phyloP scores from a whole-genome alignment of 2,888 invertebrate genomes.

The Tetrapedia diversipes region DNA sequence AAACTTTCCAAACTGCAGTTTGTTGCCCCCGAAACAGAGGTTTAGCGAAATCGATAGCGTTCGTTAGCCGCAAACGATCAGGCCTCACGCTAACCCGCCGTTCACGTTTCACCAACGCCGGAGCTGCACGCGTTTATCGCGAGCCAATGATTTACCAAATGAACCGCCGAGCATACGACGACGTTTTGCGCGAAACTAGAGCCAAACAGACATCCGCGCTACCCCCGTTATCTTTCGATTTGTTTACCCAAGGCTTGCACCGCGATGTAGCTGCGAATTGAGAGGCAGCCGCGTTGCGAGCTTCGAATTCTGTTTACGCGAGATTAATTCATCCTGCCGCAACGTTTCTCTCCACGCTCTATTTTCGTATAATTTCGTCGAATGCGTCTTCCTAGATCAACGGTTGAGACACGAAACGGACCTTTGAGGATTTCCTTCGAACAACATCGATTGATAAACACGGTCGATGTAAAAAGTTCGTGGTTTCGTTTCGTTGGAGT shows the following conservation, averaged over 20 bases:
- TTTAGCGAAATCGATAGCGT: slow-evolving; percentile 37
- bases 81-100: slow-evolving; percentile 10
- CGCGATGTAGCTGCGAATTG: slow-evolving; percentile 17
- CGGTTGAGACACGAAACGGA: too few species aligned
- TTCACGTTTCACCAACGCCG: neutral
- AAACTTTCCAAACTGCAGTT: neutral
- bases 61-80: slow-evolving; percentile 16
- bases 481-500: too few species aligned
- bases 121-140: neutral
- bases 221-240: slow-evolving; percentile 36
- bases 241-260: slow-evolving; percentile 38
- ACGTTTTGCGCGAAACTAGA: slow-evolving; percentile 23
- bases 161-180: slow-evolving; percentile 45
- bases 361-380: neutral
- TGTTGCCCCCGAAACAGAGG: neutral
- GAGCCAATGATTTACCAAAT: slow-evolving; percentile 36
- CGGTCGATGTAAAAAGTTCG: too few species aligned
- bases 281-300: slow-evolving; percentile 11
- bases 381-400: too few species aligned
- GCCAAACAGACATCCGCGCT: slow-evolving; percentile 37
- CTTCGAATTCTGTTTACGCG: slow-evolving; percentile 4
- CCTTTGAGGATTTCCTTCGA: too few species aligned
- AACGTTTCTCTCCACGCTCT: neutral
- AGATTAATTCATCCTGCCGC: slow-evolving; percentile 1
- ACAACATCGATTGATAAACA: too few species aligned